Conservation (phyloP, 2,113 vertebrate species). For the Pterocles burchelli region DNA sequence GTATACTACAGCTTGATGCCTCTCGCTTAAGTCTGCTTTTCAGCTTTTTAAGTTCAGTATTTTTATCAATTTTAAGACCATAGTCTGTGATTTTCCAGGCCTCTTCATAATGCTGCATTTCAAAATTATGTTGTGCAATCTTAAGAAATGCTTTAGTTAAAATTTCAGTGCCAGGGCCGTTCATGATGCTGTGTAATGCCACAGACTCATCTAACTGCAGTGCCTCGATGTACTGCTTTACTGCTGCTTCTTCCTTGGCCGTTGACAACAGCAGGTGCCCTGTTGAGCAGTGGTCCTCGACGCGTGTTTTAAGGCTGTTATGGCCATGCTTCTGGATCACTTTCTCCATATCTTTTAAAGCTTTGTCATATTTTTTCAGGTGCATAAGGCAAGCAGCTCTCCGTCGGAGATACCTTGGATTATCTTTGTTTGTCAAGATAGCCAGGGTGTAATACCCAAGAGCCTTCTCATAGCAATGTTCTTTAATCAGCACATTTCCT, state of each 20-base stretch:
- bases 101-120: slow-evolving; percentile 71
- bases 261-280: slow-evolving; percentile 79
- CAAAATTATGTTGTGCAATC: slow-evolving; percentile 73
- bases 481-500: slow-evolving; percentile 72
- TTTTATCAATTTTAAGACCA: slow-evolving; percentile 80
- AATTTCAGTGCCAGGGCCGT: slow-evolving; percentile 65
- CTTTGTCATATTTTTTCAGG: slow-evolving; percentile 74
- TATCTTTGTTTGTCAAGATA: slow-evolving; percentile 61
- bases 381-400: slow-evolving; percentile 81
- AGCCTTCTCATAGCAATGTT: slow-evolving; percentile 69
- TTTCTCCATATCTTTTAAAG: slow-evolving; percentile 81
- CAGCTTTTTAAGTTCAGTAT: slow-evolving; percentile 81
- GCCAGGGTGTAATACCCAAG: slow-evolving; percentile 84
- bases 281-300: slow-evolving; percentile 81
- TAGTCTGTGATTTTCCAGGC: slow-evolving; percentile 82
- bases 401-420: slow-evolving; percentile 72
- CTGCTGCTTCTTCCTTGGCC: slow-evolving; percentile 74
- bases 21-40: slow-evolving; percentile 81
- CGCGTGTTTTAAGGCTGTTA: slow-evolving; percentile 36
- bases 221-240: slow-evolving; percentile 82
- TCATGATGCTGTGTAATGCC: slow-evolving; percentile 73
- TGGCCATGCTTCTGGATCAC: slow-evolving; percentile 71
- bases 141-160: slow-evolving; percentile 75
- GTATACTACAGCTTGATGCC: slow-evolving; percentile 81
- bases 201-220: slow-evolving; percentile 75